Evolutionary conservation across 37 sponge, comb jelly and placozoan genomes (phyloP).

Genomic region (Eunapius fragilis): DNA sequence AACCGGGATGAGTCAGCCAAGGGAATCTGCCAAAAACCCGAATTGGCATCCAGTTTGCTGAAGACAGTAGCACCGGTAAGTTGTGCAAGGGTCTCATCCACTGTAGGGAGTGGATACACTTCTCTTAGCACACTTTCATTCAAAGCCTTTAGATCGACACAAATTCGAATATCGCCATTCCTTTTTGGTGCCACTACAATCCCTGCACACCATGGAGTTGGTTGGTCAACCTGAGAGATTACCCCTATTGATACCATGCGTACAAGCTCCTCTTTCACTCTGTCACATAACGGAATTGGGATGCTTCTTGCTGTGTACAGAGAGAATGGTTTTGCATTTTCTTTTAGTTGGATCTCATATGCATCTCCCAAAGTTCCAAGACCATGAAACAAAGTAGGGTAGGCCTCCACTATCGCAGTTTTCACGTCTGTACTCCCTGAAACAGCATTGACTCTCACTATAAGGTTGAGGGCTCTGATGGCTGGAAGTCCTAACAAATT

Average conservation of each 20-base stretch:
- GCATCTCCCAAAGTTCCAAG: neutral
- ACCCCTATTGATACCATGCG: slow-evolving; percentile 6
- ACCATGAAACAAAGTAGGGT: neutral
- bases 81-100: slow-evolving; percentile 25
- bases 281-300: neutral
- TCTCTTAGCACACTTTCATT: slow-evolving; percentile 5
- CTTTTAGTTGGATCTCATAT: slow-evolving; percentile 1
- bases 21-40: slow-evolving; percentile 8
- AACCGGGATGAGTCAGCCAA: slow-evolving; percentile 2
- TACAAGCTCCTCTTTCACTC: neutral
- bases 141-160: slow-evolving; percentile 11
- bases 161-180: slow-evolving; percentile 4
- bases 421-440: neutral
- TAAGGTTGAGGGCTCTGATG: slow-evolving; percentile 39
- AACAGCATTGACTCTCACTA: slow-evolving; percentile 10
- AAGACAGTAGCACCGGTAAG: slow-evolving; percentile 14
- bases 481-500: slow-evolving; percentile 51
- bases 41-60: neutral
- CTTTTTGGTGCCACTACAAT: slow-evolving; percentile 3
- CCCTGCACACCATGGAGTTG: slow-evolving; percentile 1
- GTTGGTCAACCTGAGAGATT: neutral
- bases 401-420: neutral
- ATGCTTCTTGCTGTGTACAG: neutral
- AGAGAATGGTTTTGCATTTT: neutral
- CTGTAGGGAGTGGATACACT: neutral